A percentile compares a stretch with the other conserved stretches of the same genome.
Conservation (phyloP, 2,113 vertebrate genomes). For the Romanogobio albipinnatus region DNA sequence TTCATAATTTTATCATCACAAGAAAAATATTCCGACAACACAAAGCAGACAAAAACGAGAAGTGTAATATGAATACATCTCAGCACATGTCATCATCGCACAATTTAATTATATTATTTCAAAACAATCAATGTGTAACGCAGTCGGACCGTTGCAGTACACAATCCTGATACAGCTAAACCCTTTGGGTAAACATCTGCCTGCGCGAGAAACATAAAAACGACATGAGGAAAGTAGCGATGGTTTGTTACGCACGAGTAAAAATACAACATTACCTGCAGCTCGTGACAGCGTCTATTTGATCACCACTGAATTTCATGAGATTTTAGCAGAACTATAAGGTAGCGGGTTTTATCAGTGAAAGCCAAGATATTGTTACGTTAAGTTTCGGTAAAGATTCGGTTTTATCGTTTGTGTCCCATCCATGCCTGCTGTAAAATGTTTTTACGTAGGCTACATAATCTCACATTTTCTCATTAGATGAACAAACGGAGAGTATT, state of each 20-base stretch:
- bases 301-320: neutral
- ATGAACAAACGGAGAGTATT: neutral
- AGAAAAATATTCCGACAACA: neutral
- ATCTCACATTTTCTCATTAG: neutral
- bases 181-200: neutral
- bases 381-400: neutral
- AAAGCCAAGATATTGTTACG: neutral
- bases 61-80: neutral
- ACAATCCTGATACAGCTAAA: neutral
- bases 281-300: neutral
- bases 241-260: neutral
- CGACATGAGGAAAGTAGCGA: neutral
- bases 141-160: neutral
- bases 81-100: neutral
- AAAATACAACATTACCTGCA: neutral
- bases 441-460: neutral
- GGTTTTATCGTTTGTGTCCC: neutral
- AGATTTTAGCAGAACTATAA: neutral
- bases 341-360: neutral
- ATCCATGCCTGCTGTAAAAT: neutral
- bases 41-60: neutral
- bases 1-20: neutral
- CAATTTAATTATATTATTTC: neutral
- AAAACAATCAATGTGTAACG: slow-evolving; percentile 2
- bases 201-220: neutral